Evolutionary conservation across 2,888 invertebrate species (phyloP).

Genomic region (Candidula unifasciata): DNA sequence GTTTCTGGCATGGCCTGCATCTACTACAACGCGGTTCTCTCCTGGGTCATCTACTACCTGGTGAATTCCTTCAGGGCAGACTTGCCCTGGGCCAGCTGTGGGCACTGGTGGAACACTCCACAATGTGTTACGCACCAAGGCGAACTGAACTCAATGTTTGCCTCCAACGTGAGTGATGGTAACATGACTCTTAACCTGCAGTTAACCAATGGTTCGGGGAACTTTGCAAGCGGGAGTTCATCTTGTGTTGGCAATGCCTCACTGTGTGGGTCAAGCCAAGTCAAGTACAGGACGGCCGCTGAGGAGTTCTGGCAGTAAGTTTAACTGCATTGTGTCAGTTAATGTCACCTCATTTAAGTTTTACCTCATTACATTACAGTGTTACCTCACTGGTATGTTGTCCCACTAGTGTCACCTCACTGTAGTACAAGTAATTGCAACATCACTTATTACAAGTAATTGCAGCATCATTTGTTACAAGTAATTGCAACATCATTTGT

Average conservation of each 20-base stretch:
- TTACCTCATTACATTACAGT: no score
- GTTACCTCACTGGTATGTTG: no score
- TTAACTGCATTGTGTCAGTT: not conserved
- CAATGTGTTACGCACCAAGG: conserved; percentile 54
- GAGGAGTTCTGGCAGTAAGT: conserved; percentile 69
- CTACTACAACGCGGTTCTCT: conserved; percentile 66
- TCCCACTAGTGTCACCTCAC: no score
- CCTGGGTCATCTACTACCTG: conserved; percentile 67
- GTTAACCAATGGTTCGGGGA: not conserved
- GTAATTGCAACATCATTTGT: no score
- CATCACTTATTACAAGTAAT: no score
- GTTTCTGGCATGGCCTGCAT: conserved; percentile 65
- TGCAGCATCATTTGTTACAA: no score
- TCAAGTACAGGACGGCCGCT: conserved; percentile 56
- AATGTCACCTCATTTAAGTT: no score
- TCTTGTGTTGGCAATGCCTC: not conserved
- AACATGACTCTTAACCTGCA: not conserved
- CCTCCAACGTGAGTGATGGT: not conserved
- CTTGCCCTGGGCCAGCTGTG: conserved; percentile 64
- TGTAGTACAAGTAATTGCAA: no score
- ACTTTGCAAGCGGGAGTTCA: not conserved
- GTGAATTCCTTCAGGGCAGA: conserved; percentile 60
- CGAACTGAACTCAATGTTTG: no score
- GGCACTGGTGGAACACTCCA: conserved; percentile 63
- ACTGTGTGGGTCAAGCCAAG: not conserved